Evolutionary conservation across 2,113 vertebrate species (phyloP).

Genomic region (Calyptommatus sinebrachiatus): DNA sequence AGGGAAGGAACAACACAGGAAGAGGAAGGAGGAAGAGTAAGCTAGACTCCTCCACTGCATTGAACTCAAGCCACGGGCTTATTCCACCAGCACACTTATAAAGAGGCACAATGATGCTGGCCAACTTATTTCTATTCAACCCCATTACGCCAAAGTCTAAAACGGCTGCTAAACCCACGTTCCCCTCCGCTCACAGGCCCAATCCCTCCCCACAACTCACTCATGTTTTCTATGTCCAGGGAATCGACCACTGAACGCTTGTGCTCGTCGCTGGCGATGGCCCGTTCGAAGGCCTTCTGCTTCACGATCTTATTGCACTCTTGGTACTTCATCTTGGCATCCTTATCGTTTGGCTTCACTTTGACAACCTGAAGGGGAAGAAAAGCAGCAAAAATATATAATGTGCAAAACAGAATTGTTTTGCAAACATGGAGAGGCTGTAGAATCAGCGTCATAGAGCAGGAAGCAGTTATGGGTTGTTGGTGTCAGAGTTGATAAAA

Average conservation of each 20-base stretch:
- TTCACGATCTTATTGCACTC: conserved; percentile 93
- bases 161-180: no score
- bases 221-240: conserved; percentile 94
- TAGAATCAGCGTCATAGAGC: no score
- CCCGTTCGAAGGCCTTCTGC: conserved; percentile 92
- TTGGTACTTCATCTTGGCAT: conserved; percentile 91
- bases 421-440: no score
- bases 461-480: no score
- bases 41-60: no score
- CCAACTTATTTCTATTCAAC: no score
- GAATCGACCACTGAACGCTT: conserved; percentile 90
- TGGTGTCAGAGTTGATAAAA: no score
- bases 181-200: background rate
- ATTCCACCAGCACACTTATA: no score
- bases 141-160: background rate
- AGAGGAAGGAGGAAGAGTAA: no score
- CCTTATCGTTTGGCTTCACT: conserved; percentile 90
- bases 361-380: conserved; percentile 78
- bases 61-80: no score
- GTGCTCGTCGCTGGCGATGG: conserved; percentile 88
- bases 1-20: no score
- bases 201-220: conserved; percentile 65
- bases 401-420: background rate
- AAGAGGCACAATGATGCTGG: no score
- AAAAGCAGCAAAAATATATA: background rate